phyloP scores from a whole-genome alignment of 2,888 invertebrate species.

The Eustalomyia histrio region DNA sequence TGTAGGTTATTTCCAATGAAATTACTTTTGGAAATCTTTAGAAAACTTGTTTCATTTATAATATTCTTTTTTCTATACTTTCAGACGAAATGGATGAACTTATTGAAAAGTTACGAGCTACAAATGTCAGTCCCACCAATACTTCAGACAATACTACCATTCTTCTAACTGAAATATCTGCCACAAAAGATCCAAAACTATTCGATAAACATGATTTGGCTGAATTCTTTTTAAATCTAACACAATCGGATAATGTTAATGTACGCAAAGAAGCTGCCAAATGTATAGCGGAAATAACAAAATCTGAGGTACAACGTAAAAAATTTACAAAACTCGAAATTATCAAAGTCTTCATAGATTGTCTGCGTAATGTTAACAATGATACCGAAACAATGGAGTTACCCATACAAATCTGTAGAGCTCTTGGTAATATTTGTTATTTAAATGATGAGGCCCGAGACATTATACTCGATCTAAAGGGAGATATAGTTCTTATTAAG shows the following conservation, averaged over 20 bases:
- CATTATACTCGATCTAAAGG: constrained; percentile 80
- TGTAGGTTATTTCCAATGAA: too few species aligned
- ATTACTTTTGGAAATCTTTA: too few species aligned
- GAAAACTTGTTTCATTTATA: neutral
- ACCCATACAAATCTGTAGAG: constrained; percentile 88
- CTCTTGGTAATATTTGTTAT: constrained; percentile 93
- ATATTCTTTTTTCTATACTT: constrained; percentile 21
- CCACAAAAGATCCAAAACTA: constrained; percentile 77
- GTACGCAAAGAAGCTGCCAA: constrained; percentile 83
- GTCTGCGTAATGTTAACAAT: constrained; percentile 78
- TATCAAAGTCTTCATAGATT: constrained; percentile 82
- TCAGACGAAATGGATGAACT: constrained; percentile 79
- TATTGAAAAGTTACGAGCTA: constrained; percentile 76
- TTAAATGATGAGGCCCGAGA: constrained; percentile 87
- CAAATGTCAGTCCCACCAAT: constrained; percentile 71
- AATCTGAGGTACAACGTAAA: constrained; percentile 87
- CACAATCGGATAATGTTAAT: constrained; percentile 78
- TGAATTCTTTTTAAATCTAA: constrained; percentile 75
- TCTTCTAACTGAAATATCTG: constrained; percentile 75
- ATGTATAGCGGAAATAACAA: constrained; percentile 90
- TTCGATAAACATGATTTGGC: constrained; percentile 78
- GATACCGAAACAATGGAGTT: constrained; percentile 79
- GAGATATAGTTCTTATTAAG: constrained; percentile 80
- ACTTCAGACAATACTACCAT: constrained; percentile 70
- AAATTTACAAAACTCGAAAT: constrained; percentile 84